Evolutionary conservation across 2,888 invertebrate species (phyloP).

Genomic region (Bombylius discolor): DNA sequence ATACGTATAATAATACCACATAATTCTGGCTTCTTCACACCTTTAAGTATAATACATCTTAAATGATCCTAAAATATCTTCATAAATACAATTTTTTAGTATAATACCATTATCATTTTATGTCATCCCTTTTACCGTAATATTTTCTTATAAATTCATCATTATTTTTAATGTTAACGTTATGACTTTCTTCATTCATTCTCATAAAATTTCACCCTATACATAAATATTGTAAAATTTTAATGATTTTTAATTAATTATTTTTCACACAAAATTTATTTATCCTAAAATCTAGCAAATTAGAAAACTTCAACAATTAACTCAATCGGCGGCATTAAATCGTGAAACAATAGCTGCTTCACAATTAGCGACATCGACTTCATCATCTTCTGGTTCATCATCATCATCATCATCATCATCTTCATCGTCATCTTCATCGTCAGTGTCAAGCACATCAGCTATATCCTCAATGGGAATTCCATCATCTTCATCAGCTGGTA

Average conservation of each 20-base stretch:
- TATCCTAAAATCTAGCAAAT: slow-evolving; percentile 26
- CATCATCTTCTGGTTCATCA: slow-evolving; percentile 4
- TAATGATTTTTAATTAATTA: slow-evolving; percentile 4
- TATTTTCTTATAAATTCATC: no score
- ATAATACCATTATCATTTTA: no score
- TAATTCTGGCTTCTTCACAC: no score
- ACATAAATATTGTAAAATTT: neutral
- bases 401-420: neutral
- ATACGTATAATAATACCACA: no score
- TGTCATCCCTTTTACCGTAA: no score
- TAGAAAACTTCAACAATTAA: slow-evolving; percentile 35
- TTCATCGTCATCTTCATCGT: slow-evolving; percentile 7
- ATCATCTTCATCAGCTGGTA: slow-evolving; percentile 13
- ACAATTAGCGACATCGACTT: slow-evolving; percentile 35
- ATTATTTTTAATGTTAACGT: no score
- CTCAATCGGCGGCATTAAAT: slow-evolving; percentile 35
- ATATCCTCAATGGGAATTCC: slow-evolving; percentile 7
- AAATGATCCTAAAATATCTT: no score
- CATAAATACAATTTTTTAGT: no score
- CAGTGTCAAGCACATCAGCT: slow-evolving; percentile 2
- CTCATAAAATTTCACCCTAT: no score
- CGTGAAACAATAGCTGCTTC: slow-evolving; percentile 37
- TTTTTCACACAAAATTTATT: slow-evolving; percentile 15
- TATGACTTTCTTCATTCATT: no score
- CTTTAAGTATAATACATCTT: no score